Base-by-base conservation (phyloP, 2,797 vertebrate species). In the Clarias fuscus region DNA sequence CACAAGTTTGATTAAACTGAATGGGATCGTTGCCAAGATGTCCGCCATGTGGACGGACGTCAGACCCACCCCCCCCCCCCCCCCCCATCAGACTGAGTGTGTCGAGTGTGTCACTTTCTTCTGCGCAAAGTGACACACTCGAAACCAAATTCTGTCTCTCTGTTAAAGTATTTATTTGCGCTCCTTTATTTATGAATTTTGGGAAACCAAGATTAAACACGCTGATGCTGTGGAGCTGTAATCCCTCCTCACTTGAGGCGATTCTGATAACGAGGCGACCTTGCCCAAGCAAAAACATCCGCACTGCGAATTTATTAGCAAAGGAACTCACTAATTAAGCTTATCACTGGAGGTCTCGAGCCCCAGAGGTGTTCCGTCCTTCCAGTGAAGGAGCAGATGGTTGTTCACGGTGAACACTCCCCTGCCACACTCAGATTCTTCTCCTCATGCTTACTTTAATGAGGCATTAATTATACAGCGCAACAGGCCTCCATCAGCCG, bases 391-490 rank as follows among this genome's bases (percentile, higher is more conserved):
- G 62, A 89, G 88, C 91, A 93, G 91, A 91, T 94, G 92, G 90
- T 91, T 77, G 89, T 71, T 75, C 27, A 82, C 93, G 92, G 93
- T 93, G 93, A 93, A 87, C 83, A 88, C 91, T 89, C 64, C 88
- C 87, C 90, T 85, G 87, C 91, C 90, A 90, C 92, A 91, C 92
- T 89, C 93, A 92, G 13, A 2, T 22, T 24, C 43, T 53, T n/a
- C 20, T 67, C 24, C 70, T 86, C 88, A 86, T 85, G 90, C 91
- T 91, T 89, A 91, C 90, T 88, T 91, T 95, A 95, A 95, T 94
- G 92, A 95, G 91, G 76, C 91, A 93, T 94, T 94, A 94, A 94
- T 94, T 95, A 95, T 94, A 92, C 92, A 93, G 56, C 87, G 85
- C 91, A 90, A 89, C 87, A 71, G 89, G 90, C 77, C 91, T 86